A percentile compares a stretch with the other conserved stretches of the same genome.
Conservation (phyloP, 2,113 vertebrate species). For the Atrichornis clamosus region DNA sequence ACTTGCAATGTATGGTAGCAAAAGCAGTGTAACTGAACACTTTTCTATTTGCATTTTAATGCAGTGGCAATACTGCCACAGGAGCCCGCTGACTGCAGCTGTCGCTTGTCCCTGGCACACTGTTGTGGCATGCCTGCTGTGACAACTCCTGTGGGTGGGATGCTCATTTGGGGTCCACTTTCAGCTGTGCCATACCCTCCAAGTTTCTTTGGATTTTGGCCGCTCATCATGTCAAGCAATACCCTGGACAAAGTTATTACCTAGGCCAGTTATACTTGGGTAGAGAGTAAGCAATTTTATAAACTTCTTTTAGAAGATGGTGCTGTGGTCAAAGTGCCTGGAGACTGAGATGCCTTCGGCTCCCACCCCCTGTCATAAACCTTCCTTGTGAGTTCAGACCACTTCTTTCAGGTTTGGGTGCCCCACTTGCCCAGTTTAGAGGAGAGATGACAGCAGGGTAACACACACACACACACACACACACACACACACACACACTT, state of each 20-base stretch:
- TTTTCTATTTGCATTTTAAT: not conserved
- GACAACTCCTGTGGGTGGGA: fast-evolving
- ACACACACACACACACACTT: not conserved
- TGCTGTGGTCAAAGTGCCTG: not conserved
- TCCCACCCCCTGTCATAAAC: not conserved
- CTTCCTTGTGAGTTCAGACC: not conserved
- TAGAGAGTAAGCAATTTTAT: not conserved
- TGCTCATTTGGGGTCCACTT: not conserved
- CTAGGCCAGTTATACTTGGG: not conserved
- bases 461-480: not conserved
- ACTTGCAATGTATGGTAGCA: not conserved
- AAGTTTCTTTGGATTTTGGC: not conserved
- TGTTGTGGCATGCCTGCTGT: not conserved
- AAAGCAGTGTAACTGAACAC: not conserved
- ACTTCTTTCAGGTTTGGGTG: not conserved
- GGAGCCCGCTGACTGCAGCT: not conserved
- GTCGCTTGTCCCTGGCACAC: not conserved
- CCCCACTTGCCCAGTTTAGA: not conserved
- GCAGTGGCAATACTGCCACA: not conserved
- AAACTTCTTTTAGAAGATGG: not conserved
- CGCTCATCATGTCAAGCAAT: not conserved
- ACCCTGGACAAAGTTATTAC: not conserved
- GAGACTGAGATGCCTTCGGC: not conserved
- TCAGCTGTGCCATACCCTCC: not conserved
- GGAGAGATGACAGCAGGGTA: not conserved